phyloP scores from a whole-genome alignment of 30 jellyfish, hydroid and myxozoan genomes.

The Pelagia noctiluca region DNA sequence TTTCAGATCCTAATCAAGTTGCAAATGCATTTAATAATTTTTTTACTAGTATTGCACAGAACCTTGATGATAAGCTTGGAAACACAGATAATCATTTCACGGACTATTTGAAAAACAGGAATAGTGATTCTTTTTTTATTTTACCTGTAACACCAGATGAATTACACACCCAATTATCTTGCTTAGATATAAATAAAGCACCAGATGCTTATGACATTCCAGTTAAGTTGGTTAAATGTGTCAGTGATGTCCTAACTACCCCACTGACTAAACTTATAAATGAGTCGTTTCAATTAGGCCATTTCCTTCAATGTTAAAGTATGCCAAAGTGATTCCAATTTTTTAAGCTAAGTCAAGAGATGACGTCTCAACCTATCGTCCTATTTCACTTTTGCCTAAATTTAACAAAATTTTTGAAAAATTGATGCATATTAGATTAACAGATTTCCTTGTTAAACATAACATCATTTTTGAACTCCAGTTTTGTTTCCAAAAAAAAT shows the following conservation, averaged over 20 bases:
- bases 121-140: neutral
- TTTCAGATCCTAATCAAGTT: conserved; percentile 40
- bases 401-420: conserved; percentile 52
- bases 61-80: conserved; percentile 39
- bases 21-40: conserved; percentile 52
- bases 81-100: conserved; percentile 3
- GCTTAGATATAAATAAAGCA: conserved; percentile 7
- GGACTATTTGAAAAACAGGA: conserved; percentile 30
- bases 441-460: conserved; percentile 35
- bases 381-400: neutral
- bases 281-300: conserved; percentile 35
- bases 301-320: conserved; percentile 18
- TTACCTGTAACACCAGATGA: conserved; percentile 8
- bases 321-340: conserved; percentile 50
- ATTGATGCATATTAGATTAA: conserved; percentile 28
- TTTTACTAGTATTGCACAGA: conserved; percentile 35
- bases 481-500: conserved; percentile 46
- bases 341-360: conserved; percentile 41
- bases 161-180: neutral
- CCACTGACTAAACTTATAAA: conserved; percentile 47
- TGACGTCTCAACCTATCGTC: conserved; percentile 44
- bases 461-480: conserved; percentile 42
- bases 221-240: conserved; percentile 22
- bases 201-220: conserved; percentile 42
- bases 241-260: neutral